A percentile compares a stretch with the other conserved stretches of the same genome.
These are phyloP conservation scores for Hoplostethus mediterraneus DNA, from an alignment of 2,797 vertebrate genomes.

Conservation along the genomic window DNA sequence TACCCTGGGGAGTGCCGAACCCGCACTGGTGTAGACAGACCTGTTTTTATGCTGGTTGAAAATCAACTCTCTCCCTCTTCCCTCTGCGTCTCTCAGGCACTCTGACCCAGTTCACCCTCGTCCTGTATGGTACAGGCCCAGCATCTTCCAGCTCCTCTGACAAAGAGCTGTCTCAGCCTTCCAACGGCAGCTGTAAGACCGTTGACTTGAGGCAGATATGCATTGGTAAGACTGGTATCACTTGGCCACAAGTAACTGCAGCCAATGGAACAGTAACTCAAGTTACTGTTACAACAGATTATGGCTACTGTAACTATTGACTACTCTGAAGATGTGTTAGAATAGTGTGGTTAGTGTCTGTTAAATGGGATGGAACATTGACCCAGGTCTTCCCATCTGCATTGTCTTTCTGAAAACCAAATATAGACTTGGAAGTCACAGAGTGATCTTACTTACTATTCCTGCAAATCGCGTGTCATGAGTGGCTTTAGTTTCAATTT, in stretches of 20 bases:
- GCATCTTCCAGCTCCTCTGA: constrained; percentile 77
- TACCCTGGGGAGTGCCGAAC: constrained; percentile 23
- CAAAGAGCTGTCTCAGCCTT: constrained; percentile 77
- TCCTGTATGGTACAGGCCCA: constrained; percentile 91
- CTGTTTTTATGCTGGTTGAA: constrained; percentile 34
- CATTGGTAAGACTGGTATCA: constrained; percentile 88
- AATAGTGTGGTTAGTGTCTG: background rate
- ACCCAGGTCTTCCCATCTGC: background rate
- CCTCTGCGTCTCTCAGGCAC: constrained; percentile 85
- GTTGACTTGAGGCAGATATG: constrained; percentile 92
- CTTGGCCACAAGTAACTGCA: background rate
- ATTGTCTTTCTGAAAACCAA: background rate
- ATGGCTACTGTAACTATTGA: background rate
- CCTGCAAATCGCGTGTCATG: background rate
- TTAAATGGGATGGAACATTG: constrained; percentile 11
- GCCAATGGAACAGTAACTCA: background rate
- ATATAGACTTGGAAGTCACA: background rate
- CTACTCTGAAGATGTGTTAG: constrained; percentile 17
- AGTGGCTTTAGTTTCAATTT: constrained; percentile 5
- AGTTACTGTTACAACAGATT: constrained; percentile 18
- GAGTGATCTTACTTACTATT: constrained; percentile 2
- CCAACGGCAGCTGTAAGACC: constrained; percentile 91
- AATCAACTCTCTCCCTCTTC: constrained; percentile 36
- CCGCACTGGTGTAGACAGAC: constrained; percentile 49
- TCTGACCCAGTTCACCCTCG: constrained; percentile 93